Percentiles rank a stretch among this genome's conserved stretches.
These are phyloP conservation scores for Ichneumon xanthorius DNA, from an alignment of 2,888 invertebrate species.

Conservation along the genomic window DNA sequence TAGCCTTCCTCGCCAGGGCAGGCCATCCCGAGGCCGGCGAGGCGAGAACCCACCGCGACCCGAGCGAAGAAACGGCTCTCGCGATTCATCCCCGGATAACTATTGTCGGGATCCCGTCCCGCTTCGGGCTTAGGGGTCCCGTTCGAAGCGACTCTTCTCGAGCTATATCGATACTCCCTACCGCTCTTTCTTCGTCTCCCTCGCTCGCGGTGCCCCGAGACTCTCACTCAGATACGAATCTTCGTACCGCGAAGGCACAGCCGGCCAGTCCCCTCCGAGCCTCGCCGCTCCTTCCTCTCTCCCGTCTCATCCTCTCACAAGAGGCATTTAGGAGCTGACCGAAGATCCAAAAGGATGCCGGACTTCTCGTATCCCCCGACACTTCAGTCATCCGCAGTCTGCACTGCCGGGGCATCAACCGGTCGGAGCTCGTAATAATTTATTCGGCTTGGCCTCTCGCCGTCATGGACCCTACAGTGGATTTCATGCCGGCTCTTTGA, in stretches of 20 bases:
- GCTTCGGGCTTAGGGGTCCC: slow-evolving; percentile 82
- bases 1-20: neutral
- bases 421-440: slow-evolving; percentile 79
- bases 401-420: slow-evolving; percentile 57
- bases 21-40: slow-evolving; percentile 42
- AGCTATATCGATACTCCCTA: slow-evolving; percentile 44
- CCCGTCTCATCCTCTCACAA: slow-evolving; percentile 34
- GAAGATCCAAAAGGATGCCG: slow-evolving; percentile 35
- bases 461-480: slow-evolving; percentile 68
- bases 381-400: slow-evolving; percentile 46
- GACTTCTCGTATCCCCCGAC: slow-evolving; percentile 33
- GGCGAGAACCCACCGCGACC: slow-evolving; percentile 49
- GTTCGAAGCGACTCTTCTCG: slow-evolving; percentile 76
- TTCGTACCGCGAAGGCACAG: slow-evolving; percentile 75
- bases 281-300: slow-evolving; percentile 43
- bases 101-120: slow-evolving; percentile 79
- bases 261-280: slow-evolving; percentile 54
- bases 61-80: slow-evolving; percentile 44
- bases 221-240: slow-evolving; percentile 81
- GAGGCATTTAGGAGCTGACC: slow-evolving; percentile 51
- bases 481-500: slow-evolving; percentile 39
- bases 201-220: slow-evolving; percentile 69
- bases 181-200: neutral
- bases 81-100: slow-evolving; percentile 51
- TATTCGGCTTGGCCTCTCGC: slow-evolving; percentile 81